Evolutionary conservation across 2,797 vertebrate genomes (phyloP), one percentile per base, ranked within the genome.

Genomic region (Merluccius polli): DNA sequence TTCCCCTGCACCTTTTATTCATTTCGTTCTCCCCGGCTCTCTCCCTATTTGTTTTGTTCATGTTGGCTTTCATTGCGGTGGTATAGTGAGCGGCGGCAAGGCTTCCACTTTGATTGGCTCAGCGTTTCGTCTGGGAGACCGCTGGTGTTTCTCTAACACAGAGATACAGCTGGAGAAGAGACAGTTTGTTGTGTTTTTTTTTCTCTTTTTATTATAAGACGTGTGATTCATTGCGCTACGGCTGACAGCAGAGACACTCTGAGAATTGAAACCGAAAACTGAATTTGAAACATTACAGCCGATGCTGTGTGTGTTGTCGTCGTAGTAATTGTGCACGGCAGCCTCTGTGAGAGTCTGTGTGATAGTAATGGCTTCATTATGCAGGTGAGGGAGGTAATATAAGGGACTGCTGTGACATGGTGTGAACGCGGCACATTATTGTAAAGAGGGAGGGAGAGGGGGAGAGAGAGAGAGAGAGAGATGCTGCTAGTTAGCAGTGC

Each of bases 81-180:
- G 9, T 13, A 27, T n/a, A 12, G 59, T n/a, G 52, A 8, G 52
- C n/a, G 6, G 52, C 24, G 59, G 27, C 59, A 27, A 79, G 76
- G 74, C 77, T 80, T 87, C 80, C 75, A n/a, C 78, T 90, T 89
- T 87, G 85, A 90, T 90, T 88, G 79, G 70, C 80, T 73, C 63
- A 48, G 24, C 59, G 65, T 89, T 90, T 90, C 83, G 88, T 90
- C 88, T 86, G 84, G 76, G 59, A 21, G 21, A 48, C 44, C 44
- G 4, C 44, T 18, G 44, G 44, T 48, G 44, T n/a, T n/a, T n/a
- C n/a, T n/a, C n/a, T n/a, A n/a, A n/a, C n/a, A 38, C 36, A 38
- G 4, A 5, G 10, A 27, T 27, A 27, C 59, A 65, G 59, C n/a
- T 27, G 4, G 9, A 27, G 59, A 65, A 65, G n/a, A 63, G n/a